Conservation (phyloP, 2,113 vertebrate genomes). For the Gadus chalcogrammus region DNA sequence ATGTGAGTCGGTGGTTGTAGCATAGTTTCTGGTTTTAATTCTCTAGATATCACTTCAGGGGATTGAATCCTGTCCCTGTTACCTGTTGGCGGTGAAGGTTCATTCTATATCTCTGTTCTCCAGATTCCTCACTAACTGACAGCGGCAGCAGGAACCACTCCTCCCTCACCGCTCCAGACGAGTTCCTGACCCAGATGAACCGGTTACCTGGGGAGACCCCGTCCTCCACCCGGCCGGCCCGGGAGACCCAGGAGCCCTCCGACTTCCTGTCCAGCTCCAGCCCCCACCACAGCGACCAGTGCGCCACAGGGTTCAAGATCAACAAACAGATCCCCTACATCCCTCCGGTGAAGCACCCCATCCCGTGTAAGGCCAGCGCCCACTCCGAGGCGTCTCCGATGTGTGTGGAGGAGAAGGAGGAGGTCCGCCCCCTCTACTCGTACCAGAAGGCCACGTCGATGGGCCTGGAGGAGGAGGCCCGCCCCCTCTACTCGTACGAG, state of each 20-base stretch:
- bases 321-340: constrained; percentile 87
- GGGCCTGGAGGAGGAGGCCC: no score
- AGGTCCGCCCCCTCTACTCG: constrained; percentile 72
- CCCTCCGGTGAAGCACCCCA: constrained; percentile 81
- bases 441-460: no score
- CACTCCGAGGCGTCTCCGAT: constrained; percentile 80
- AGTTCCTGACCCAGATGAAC: constrained; percentile 84
- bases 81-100: no score
- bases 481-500: constrained; percentile 81
- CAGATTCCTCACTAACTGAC: constrained; percentile 93
- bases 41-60: no score
- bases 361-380: constrained; percentile 76
- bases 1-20: no score
- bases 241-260: constrained; percentile 81
- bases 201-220: constrained; percentile 87
- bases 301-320: constrained; percentile 81
- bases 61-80: no score
- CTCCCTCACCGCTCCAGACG: constrained; percentile 85
- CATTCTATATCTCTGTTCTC: constrained; percentile 25
- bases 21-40: no score
- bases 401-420: constrained; percentile 78
- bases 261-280: constrained; percentile 81
- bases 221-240: constrained; percentile 81
- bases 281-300: constrained; percentile 78
- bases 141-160: constrained; percentile 89